Conservation (phyloP, 1,140 invertebrate genomes). For the Eumeta japonica region DNA sequence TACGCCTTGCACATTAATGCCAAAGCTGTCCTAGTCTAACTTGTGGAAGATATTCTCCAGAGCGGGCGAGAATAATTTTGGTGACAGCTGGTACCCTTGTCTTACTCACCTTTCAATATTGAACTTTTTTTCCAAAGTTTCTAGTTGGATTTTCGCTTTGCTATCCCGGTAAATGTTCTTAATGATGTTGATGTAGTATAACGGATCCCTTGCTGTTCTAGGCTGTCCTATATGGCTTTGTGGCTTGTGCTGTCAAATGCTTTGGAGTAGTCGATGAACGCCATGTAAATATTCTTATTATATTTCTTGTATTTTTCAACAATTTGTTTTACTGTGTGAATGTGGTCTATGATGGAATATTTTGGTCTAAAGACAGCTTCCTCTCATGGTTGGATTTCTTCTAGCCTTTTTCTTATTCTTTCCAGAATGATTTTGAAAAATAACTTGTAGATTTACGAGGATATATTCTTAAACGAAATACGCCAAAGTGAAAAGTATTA, state of each 20-base stretch:
- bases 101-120: constrained; percentile 1
- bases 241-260: constrained; percentile 7
- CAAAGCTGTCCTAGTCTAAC: not conserved
- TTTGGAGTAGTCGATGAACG: constrained; percentile 7
- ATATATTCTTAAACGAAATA: too few species aligned
- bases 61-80: not conserved
- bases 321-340: constrained; percentile 2
- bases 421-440: too few species aligned
- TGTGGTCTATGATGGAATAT: too few species aligned
- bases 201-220: too few species aligned
- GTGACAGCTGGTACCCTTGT: not conserved
- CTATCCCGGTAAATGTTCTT: constrained; percentile 2
- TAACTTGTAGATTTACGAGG: too few species aligned
- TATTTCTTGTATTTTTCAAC: constrained; percentile 8
- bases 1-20: too few species aligned
- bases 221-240: constrained; percentile 2
- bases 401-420: too few species aligned
- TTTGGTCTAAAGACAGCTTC: too few species aligned
- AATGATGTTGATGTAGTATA: too few species aligned
- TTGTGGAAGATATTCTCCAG: constrained; percentile 1
- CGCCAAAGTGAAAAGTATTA: too few species aligned
- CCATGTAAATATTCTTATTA: constrained; percentile 5
- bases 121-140: constrained; percentile 2
- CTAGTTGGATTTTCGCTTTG: not conserved
- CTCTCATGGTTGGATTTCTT: too few species aligned